Base-by-base conservation (phyloP, 2,113 vertebrate genomes). In the Pterocles gutturalis region DNA sequence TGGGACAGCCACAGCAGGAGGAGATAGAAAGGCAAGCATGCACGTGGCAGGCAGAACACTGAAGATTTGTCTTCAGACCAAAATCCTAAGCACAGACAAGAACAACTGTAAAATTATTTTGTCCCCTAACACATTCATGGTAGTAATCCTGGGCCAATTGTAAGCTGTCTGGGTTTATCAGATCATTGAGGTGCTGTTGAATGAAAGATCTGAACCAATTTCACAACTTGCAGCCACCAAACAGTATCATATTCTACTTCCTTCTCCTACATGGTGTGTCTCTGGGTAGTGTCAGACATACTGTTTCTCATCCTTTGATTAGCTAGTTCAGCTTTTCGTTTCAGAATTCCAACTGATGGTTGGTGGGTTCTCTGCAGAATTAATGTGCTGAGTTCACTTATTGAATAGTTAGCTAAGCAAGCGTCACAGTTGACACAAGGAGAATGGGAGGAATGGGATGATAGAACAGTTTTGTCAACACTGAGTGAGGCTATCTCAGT, bases 41-140 rank as follows among this genome's bases (percentile, higher is more conserved):
- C 41, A n/a, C 0, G 0, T 48, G 31, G 12, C 36, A 57, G 28
- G 8, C 45, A 76, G 33, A 83, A 61, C 19, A 64, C 34, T 48
- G 62, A 55, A 58, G 7, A 33, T 51, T 2, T 38, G 1, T 38
- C 24, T 94, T 79, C 43, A 71, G 22, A n/a, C 5, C 60, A 10
- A 85, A 83, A 45, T 64, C 31, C 14, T 51, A 29, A 83, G 13
- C 22, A 22, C 17, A 67, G 16, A 20, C 5, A 84, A 64, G 34
- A 81, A 34, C 2, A 67, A 34, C 5, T 48, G 15, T 17, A 72
- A 76, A 60, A 43, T 29, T 36, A 28, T 79, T 79, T 67, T 17
- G 9, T 28, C 17, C 81, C 17, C 17, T 60, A 22, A 17, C 7
- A 46, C 3, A 41, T 4, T 73, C 28, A 11, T 5, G 5, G 24